Percentiles rank a stretch among this genome's conserved stretches.
Conservation (phyloP, 2,113 vertebrate genomes). For the Seriola rivoliana region DNA sequence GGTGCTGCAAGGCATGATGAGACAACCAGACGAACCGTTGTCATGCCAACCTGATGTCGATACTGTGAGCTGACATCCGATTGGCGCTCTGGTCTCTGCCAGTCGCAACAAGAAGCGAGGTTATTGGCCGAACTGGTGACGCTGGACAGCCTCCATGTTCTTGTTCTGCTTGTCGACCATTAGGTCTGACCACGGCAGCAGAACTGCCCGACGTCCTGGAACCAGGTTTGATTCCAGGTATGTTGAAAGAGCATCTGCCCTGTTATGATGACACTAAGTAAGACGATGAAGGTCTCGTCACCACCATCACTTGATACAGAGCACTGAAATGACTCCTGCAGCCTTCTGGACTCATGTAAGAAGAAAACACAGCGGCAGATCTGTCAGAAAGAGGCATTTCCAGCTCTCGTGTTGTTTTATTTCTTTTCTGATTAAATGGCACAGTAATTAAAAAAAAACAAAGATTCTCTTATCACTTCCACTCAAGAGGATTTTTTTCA, state of each 20-base stretch:
- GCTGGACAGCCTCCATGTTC: too few relatives aligned
- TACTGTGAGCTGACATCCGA: conserved; percentile 35
- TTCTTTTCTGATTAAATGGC: background rate
- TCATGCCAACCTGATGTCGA: conserved; percentile 19
- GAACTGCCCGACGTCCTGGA: background rate
- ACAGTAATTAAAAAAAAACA: background rate
- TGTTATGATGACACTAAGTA: background rate
- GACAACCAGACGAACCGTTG: conserved; percentile 3
- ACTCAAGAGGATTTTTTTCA: background rate
- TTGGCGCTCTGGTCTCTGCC: background rate
- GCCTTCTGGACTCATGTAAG: background rate
- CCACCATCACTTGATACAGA: background rate
- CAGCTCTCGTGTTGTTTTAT: background rate
- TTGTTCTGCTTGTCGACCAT: background rate
- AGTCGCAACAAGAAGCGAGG: background rate
- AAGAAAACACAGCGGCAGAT: background rate
- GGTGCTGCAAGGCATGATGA: conserved; percentile 41
- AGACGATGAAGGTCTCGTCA: background rate
- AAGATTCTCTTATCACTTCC: background rate
- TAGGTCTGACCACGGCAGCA: background rate
- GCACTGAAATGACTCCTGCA: background rate
- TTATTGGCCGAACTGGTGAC: background rate
- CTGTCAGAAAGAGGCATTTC: background rate
- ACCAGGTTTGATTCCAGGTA: background rate
- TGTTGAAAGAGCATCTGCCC: background rate